These are phyloP conservation scores for Drosophila malerkotliana DNA, from an alignment of 1,140 invertebrate genomes.

Conservation along the genomic window DNA sequence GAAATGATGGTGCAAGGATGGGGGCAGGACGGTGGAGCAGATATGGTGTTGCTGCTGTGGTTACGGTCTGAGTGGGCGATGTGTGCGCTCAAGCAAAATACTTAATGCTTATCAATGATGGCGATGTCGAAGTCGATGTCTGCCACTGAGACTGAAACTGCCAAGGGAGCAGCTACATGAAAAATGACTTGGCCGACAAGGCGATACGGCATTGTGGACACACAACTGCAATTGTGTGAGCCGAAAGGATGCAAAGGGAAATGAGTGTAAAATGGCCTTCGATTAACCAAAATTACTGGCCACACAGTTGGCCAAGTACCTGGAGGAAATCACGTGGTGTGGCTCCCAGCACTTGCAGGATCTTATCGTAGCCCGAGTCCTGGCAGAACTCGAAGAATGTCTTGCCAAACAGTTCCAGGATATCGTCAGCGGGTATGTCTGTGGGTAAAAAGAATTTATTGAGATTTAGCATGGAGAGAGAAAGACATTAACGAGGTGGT, in stretches of 20 bases:
- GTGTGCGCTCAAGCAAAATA: constrained; percentile 72
- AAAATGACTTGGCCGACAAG: constrained; percentile 55
- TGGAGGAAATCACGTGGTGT: constrained; percentile 96
- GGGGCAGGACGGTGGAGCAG: neutral
- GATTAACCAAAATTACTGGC: constrained; percentile 63
- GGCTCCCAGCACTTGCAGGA: constrained; percentile 95
- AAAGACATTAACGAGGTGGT: constrained; percentile 18
- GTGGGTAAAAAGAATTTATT: neutral
- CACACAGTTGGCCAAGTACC: constrained; percentile 84
- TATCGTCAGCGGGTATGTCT: constrained; percentile 96
- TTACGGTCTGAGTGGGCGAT: constrained; percentile 23
- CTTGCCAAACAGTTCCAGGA: constrained; percentile 96
- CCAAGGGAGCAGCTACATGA: constrained; percentile 58
- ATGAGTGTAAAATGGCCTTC: constrained; percentile 65
- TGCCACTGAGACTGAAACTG: constrained; percentile 25
- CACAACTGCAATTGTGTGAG: constrained; percentile 38
- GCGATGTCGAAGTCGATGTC: constrained; percentile 38
- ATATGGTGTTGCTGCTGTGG: constrained; percentile 1
- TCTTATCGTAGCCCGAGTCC: constrained; percentile 97
- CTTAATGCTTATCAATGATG: constrained; percentile 75
- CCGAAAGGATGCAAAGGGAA: constrained; percentile 53
- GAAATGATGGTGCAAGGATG: constrained; percentile 17
- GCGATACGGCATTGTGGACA: constrained; percentile 5
- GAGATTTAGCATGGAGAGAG: neutral
- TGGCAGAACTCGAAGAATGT: constrained; percentile 98